Conservation (phyloP, 1,140 invertebrate genomes). For the Drosophila funebris region DNA sequence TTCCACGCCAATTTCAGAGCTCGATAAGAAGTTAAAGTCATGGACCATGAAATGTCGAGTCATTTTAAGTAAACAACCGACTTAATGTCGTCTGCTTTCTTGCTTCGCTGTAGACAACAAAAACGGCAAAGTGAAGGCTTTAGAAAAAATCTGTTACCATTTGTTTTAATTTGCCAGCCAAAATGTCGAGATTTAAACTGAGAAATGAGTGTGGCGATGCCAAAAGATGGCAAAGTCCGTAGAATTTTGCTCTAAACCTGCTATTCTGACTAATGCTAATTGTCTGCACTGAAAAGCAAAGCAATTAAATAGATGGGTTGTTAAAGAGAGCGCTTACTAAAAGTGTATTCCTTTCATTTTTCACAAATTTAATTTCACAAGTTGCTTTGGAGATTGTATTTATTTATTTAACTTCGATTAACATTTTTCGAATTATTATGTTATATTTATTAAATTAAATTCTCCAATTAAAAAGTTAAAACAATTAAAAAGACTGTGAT, state of each 20-base stretch:
- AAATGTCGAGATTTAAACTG: slow-evolving; percentile 69
- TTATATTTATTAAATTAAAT: no score
- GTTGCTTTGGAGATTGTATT: background rate
- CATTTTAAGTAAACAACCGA: slow-evolving; percentile 58
- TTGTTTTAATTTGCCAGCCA: slow-evolving; percentile 78
- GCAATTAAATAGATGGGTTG: background rate
- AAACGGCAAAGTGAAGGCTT: background rate
- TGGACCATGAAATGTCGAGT: slow-evolving; percentile 37
- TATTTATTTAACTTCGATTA: background rate
- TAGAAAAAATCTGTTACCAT: slow-evolving; percentile 61
- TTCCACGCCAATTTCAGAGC: slow-evolving; percentile 3
- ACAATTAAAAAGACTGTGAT: no score
- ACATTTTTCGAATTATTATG: background rate
- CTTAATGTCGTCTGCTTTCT: slow-evolving; percentile 52
- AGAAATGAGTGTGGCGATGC: slow-evolving; percentile 48
- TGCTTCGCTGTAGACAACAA: background rate
- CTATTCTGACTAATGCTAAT: slow-evolving; percentile 5
- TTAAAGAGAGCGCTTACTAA: background rate
- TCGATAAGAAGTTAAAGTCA: slow-evolving; percentile 19
- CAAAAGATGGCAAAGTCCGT: background rate
- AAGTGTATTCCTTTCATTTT: background rate
- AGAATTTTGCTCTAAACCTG: slow-evolving; percentile 7
- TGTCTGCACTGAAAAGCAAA: background rate
- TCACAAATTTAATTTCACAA: background rate
- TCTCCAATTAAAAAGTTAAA: no score